Percentiles rank a stretch among this genome's conserved stretches.
Evolutionary conservation across 2,888 invertebrate genomes (phyloP).

Genomic region (Oxystoma pomonae): DNA sequence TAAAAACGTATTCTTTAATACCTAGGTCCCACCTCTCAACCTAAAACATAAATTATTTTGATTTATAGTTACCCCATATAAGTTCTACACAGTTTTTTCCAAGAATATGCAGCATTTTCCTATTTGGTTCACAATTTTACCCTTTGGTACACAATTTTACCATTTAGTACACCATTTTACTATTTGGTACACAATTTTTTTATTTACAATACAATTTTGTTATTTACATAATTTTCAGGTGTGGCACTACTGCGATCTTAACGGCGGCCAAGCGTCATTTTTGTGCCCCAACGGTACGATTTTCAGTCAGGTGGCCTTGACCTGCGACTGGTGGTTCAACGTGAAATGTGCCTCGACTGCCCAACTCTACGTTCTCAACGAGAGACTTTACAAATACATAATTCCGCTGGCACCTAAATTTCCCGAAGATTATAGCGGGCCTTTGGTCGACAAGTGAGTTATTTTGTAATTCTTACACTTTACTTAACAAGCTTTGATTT

Average conservation of each 20-base stretch:
- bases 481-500: not conserved
- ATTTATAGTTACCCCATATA: too few species aligned
- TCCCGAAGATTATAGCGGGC: slow-evolving; percentile 86
- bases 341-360: slow-evolving; percentile 79
- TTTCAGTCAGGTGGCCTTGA: slow-evolving; percentile 83
- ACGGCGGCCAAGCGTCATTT: slow-evolving; percentile 87
- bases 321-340: slow-evolving; percentile 93
- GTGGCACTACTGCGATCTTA: slow-evolving; percentile 89
- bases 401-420: slow-evolving; percentile 82
- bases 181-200: too few species aligned
- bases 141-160: too few species aligned
- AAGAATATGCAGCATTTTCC: too few species aligned
- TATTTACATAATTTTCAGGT: too few species aligned
- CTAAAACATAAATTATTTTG: too few species aligned
- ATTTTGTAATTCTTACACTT: not conserved
- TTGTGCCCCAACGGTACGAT: slow-evolving; percentile 81
- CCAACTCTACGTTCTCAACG: slow-evolving; percentile 83
- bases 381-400: slow-evolving; percentile 84
- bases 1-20: too few species aligned
- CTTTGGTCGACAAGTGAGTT: slow-evolving; percentile 75
- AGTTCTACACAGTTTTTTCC: too few species aligned
- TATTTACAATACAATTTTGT: too few species aligned
- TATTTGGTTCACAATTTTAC: too few species aligned
- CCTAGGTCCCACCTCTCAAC: too few species aligned
- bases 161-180: too few species aligned